These are phyloP conservation scores for Daboia siamensis DNA, from an alignment of 2,113 vertebrate genomes.

Conservation along the genomic window DNA sequence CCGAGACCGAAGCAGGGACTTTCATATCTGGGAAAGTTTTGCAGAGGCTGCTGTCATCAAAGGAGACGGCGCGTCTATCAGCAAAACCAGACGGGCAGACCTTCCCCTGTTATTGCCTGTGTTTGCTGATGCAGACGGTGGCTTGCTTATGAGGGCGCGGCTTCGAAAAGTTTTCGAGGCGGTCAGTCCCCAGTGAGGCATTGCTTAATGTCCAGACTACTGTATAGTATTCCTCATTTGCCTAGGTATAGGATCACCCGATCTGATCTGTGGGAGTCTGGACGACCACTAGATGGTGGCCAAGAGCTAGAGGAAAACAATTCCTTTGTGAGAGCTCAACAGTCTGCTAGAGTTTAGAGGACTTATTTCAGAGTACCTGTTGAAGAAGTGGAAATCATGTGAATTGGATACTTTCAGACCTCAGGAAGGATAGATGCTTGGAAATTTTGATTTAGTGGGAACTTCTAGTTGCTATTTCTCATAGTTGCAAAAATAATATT, in stretches of 20 bases:
- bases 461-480: not conserved
- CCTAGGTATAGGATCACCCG: not conserved
- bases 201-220: not conserved
- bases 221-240: not conserved
- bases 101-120: not conserved
- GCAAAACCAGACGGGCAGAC: not conserved
- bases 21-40: not conserved
- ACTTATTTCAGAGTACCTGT: not conserved
- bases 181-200: not conserved
- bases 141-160: not conserved
- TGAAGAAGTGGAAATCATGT: not conserved
- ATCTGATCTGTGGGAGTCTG: not conserved
- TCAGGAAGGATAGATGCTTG: not conserved
- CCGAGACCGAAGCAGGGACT: not conserved
- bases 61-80: not conserved
- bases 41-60: not conserved
- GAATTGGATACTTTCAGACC: not conserved
- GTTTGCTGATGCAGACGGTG: not conserved
- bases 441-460: not conserved
- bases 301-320: not conserved
- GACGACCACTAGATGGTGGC: not conserved
- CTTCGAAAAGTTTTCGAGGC: not conserved
- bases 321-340: not conserved
- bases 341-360: not conserved
- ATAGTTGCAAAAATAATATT: not conserved